Conservation (phyloP, 2,888 invertebrate genomes). For the Unio pictorum region DNA sequence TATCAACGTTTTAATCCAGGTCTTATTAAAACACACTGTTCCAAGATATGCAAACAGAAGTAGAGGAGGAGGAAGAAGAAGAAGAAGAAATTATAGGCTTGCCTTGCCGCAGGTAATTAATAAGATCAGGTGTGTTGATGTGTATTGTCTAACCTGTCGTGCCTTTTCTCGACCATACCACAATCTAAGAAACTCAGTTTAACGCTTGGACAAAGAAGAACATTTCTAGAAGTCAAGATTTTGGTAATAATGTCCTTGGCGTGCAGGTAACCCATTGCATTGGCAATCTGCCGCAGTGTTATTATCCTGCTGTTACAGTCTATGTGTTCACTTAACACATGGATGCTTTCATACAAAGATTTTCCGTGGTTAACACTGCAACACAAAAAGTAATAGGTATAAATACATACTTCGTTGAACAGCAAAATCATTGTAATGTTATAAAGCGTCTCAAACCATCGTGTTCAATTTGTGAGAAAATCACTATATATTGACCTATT, state of each 20-base stretch:
- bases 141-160: slow-evolving; percentile 50
- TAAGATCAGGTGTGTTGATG: not conserved
- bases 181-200: slow-evolving; percentile 70
- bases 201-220: slow-evolving; percentile 71
- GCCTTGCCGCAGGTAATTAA: too few species aligned
- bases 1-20: too few species aligned
- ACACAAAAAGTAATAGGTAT: slow-evolving; percentile 9
- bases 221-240: slow-evolving; percentile 70
- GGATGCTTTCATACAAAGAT: slow-evolving; percentile 68
- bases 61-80: too few species aligned
- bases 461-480: too few species aligned
- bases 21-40: too few species aligned
- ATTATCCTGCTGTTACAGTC: slow-evolving; percentile 62
- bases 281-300: slow-evolving; percentile 69
- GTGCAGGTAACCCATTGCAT: slow-evolving; percentile 73
- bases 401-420: too few species aligned
- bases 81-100: too few species aligned
- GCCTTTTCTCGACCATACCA: slow-evolving; percentile 57
- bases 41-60: too few species aligned
- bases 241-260: slow-evolving; percentile 72
- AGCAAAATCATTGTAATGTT: too few species aligned
- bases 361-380: slow-evolving; percentile 65
- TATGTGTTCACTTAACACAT: slow-evolving; percentile 59
- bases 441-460: too few species aligned
- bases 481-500: too few species aligned